phyloP scores from a whole-genome alignment of 2,797 vertebrate genomes.

The Natrix natrix region DNA sequence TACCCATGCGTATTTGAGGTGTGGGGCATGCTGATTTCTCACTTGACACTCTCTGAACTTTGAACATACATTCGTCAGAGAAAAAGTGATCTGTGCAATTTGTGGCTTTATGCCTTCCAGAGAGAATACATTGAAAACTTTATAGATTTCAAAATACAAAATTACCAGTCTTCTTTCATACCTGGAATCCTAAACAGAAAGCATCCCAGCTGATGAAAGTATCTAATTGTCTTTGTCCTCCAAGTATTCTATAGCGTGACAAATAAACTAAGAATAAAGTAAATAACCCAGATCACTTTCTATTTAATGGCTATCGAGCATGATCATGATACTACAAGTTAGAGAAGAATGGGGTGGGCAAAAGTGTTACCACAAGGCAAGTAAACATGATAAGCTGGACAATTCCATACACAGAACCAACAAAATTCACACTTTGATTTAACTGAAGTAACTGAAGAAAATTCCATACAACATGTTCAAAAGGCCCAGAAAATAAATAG shows the following conservation, averaged over 20 bases:
- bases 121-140: constrained; percentile 46
- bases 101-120: constrained; percentile 37
- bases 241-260: not conserved
- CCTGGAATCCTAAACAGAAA: not conserved
- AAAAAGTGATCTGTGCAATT: constrained; percentile 20
- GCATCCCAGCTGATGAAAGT: not conserved
- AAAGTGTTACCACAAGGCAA: not conserved
- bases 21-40: constrained; percentile 7
- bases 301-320: not conserved
- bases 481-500: not conserved
- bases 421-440: not conserved
- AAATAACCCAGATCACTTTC: not conserved
- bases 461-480: not conserved
- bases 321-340: not conserved
- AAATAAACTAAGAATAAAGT: not conserved
- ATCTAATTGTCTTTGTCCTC: not conserved
- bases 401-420: not conserved
- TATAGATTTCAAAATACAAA: not conserved
- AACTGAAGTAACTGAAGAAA: not conserved
- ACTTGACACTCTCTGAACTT: constrained; percentile 42
- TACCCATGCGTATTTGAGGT: constrained; percentile 21
- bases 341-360: not conserved
- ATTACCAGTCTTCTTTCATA: not conserved
- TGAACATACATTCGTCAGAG: constrained; percentile 17
- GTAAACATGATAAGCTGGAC: not conserved